phyloP scores from a whole-genome alignment of 2,888 invertebrate genomes.

The Electrophaes corylata region DNA sequence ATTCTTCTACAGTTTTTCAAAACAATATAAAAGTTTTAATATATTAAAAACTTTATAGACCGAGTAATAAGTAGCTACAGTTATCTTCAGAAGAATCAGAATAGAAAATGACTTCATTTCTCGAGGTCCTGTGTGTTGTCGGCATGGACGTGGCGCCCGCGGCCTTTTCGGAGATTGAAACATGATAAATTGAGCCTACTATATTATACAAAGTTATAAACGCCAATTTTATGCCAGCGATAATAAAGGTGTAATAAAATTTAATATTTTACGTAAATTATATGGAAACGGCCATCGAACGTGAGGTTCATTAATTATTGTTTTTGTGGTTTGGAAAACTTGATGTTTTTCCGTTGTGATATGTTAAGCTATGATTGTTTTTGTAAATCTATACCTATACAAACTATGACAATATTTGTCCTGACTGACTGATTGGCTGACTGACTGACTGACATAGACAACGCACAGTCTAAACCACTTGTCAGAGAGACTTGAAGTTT shows the following conservation, averaged over 20 bases:
- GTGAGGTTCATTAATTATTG: slow-evolving; percentile 18
- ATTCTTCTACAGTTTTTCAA: no score
- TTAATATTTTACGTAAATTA: slow-evolving; percentile 59
- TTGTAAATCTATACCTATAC: background rate
- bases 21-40: background rate
- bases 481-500: no score
- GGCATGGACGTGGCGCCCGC: slow-evolving; percentile 47
- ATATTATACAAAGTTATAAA: slow-evolving; percentile 50
- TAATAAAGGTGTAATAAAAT: slow-evolving; percentile 59
- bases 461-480: no score
- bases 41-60: slow-evolving; percentile 12
- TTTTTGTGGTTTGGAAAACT: background rate
- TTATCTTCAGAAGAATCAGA: slow-evolving; percentile 45
- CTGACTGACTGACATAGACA: no score
- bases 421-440: no score
- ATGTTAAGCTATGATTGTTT: slow-evolving; percentile 21
- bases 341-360: background rate
- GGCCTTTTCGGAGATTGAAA: slow-evolving; percentile 61
- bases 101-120: slow-evolving; percentile 50
- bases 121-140: slow-evolving; percentile 41
- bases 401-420: no score
- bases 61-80: slow-evolving; percentile 33
- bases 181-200: slow-evolving; percentile 66
- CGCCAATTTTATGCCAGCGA: slow-evolving; percentile 54
- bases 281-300: slow-evolving; percentile 43